These are phyloP conservation scores for Dexiosoma caninum DNA, from an alignment of 2,888 invertebrate species.

Conservation along the genomic window DNA sequence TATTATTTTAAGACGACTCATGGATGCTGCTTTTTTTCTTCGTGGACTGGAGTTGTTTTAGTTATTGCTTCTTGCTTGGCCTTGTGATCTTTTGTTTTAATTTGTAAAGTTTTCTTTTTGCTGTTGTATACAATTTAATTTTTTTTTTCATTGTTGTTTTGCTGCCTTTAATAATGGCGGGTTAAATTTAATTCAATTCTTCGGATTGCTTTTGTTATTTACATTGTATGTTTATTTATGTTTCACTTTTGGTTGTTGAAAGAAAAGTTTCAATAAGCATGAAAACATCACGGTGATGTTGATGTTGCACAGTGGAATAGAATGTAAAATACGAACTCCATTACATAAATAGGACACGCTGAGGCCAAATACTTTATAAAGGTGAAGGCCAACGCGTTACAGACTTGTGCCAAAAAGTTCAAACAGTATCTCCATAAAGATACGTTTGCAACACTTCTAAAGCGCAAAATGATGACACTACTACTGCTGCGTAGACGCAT, in stretches of 20 bases:
- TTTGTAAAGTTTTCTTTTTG: conserved; percentile 56
- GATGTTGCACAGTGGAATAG: neutral
- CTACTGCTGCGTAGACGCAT: too few relatives aligned
- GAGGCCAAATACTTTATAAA: too few relatives aligned
- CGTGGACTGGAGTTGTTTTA: neutral
- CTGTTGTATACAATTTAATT: conserved; percentile 24
- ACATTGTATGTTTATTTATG: conserved; percentile 32
- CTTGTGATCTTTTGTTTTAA: conserved; percentile 64
- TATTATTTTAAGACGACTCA: conserved; percentile 42
- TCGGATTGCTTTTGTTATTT: conserved; percentile 20
- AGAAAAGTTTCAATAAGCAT: conserved; percentile 49
- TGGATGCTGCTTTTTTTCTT: conserved; percentile 34
- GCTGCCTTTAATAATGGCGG: conserved; percentile 51
- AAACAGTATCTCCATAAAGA: too few relatives aligned
- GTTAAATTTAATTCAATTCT: conserved; percentile 59
- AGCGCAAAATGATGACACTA: too few relatives aligned
- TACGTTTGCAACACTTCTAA: too few relatives aligned
- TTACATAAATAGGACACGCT: too few relatives aligned
- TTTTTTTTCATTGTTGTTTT: conserved; percentile 8
- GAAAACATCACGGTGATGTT: neutral
- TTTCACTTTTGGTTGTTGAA: conserved; percentile 54
- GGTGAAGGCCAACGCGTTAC: too few relatives aligned
- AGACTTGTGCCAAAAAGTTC: too few relatives aligned
- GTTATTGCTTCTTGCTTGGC: conserved; percentile 60
- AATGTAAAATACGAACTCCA: neutral